Evolutionary conservation across 1,140 invertebrate genomes (phyloP), one percentile per base, ranked within the genome.

Genomic region (Diuraphis noxia): DNA sequence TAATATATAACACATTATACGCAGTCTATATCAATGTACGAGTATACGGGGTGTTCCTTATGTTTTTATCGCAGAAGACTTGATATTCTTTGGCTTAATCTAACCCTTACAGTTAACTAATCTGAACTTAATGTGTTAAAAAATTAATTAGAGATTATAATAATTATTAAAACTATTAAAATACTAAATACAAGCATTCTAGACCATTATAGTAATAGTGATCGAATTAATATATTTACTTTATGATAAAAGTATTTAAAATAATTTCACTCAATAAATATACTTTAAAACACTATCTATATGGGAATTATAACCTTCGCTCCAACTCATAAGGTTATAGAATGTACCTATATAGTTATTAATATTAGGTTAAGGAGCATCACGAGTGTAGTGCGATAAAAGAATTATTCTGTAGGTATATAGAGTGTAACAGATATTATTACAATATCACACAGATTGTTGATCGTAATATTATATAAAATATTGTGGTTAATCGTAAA

Each of bases 401-500:
- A 79, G 1, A 21, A 36, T 38, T 19, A 72, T 72, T 13, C 56
- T 72, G 13, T n/a, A n/a, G 13, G 41, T 43, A 43, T 43, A n/a
- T 43, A 56, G 25, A 72, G 0, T 72, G n/a, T 72, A 72, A 72
- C 30, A 72, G 30, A 72, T 72, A 72, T n/a, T 72, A n/a, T n/a
- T 72, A n/a, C 30, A 72, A 72, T n/a, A 72, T 72, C n/a, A 72
- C 56, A 72, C 30, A 10, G 13, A 72, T 72, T 72, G 10, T 21
- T 72, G 56, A 72, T 72, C 30, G 56, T 72, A 72, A n/a, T 72
- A 72, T 63, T 63, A n/a, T 40, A 84, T 43, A 84, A 84, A 41
- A 41, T 84, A 84, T 4, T 84, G 81, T 19, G 81, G 81, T 84
- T 84, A 84, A 41, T 40, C 81, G 81, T 84, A 84, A 84, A 41